Evolutionary conservation across 2,797 vertebrate species (phyloP), one percentile per base, ranked within the genome.

Genomic region (Emydoidea blandingii): DNA sequence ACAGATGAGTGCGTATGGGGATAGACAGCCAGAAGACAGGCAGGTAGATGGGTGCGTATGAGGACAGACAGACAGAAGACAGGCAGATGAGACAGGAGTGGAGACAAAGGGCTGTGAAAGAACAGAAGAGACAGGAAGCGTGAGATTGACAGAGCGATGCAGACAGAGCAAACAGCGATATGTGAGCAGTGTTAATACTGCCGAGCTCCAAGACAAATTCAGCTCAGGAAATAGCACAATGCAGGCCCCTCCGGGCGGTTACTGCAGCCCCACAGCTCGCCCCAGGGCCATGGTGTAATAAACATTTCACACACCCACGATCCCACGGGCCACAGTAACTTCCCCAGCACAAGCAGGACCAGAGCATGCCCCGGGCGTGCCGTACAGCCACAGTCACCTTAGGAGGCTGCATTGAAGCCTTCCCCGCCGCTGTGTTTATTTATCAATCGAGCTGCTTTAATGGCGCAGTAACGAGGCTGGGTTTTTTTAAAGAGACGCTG

Each of bases 211-310:
- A 23, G 65, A 72, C 21, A 23, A 72, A 72, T 23, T 6, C 65
- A 21, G n/a, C 9, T 12, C 19, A 37, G n/a, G 65, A 41, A 72
- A 72, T 11, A 37, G 19, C n/a, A 5, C n/a, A 19, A 11, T 19
- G 19, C 19, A 72, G 65, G 9, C 62, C 34, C 34, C 8, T 4
- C 31, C 2, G 6, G 57, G 59, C 4, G 34, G 62, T 8, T 16
- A 10, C 8, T 72, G 37, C n/a, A 41, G 19, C n/a, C 19, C n/a
- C n/a, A 12, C 8, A 0, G n/a, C n/a, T 12, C 5, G 19, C 37
- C 19, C 23, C 65, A 3, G 65, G n/a, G 9, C 10, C 65, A 19
- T 8, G 18, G n/a, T 21, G 65, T 12, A 37, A 12, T 12, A 72
- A 23, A 21, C 65, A 23, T 72, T 37, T 72, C n/a, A 37, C n/a